Percentiles rank a stretch among this genome's conserved stretches.
Evolutionary conservation across 2,113 vertebrate species (phyloP).

Genomic region (Pyrgilauda ruficollis): DNA sequence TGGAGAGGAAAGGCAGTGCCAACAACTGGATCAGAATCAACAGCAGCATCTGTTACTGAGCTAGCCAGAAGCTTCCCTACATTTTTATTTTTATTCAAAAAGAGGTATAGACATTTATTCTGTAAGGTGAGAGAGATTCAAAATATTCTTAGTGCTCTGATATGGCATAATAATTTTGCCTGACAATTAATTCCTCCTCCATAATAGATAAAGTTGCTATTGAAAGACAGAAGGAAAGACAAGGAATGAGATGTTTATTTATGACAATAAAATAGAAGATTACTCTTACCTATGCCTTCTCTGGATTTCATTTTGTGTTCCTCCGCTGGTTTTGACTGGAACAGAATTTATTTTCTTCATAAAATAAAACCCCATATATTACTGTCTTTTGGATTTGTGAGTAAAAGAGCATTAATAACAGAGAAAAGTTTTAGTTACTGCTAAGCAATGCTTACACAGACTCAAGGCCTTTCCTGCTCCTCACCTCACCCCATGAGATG

Average conservation of each 20-base stretch:
- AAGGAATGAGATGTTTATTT: not conserved
- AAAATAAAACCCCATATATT: accelerated
- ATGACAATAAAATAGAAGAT: not conserved
- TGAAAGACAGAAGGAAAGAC: not conserved
- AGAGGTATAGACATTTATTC: not conserved
- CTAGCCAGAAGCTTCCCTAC: not conserved
- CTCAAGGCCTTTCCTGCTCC: not conserved
- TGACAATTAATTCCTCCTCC: not conserved
- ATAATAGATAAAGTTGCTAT: not conserved
- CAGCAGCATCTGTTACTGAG: not conserved
- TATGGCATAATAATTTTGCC: not conserved
- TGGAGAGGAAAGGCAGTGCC: not conserved
- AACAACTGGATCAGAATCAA: constrained; percentile 12
- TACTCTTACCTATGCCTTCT: not conserved
- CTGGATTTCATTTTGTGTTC: not conserved
- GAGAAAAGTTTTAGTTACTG: not conserved
- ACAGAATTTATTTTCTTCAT: not conserved
- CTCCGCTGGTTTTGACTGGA: not conserved
- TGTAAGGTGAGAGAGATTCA: not conserved
- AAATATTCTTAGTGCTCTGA: not conserved
- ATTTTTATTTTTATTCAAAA: not conserved
- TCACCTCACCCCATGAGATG: accelerated
- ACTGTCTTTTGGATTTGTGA: not conserved
- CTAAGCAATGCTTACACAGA: not conserved
- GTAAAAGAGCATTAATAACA: not conserved